phyloP scores from a whole-genome alignment of 2,888 invertebrate genomes.

The Agrotis segetum region DNA sequence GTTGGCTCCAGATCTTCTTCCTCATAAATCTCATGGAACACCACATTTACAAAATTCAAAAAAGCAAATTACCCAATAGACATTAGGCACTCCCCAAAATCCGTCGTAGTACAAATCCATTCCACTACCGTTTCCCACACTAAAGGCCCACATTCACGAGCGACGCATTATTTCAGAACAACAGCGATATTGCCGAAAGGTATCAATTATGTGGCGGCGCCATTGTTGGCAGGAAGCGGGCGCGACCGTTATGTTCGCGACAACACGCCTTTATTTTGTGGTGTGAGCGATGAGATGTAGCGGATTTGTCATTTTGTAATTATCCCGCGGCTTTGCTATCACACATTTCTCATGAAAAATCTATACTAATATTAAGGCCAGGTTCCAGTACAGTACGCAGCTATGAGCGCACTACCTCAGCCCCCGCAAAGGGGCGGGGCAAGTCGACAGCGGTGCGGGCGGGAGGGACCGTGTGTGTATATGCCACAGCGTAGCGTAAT shows the following conservation, averaged over 20 bases:
- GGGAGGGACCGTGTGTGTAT: too few species aligned
- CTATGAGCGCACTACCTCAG: too few species aligned
- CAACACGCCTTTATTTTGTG: conserved; percentile 58
- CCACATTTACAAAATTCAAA: neutral
- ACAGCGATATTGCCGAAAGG: conserved; percentile 55
- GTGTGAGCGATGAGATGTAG: conserved; percentile 22
- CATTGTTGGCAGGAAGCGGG: conserved; percentile 61
- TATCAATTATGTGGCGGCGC: conserved; percentile 63
- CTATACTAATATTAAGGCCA: too few species aligned
- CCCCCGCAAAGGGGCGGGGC: too few species aligned
- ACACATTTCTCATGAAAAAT: too few species aligned
- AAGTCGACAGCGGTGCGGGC: too few species aligned
- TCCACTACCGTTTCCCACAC: conserved; percentile 39
- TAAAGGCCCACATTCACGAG: conserved; percentile 41
- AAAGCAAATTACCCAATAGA: neutral
- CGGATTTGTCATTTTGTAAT: neutral
- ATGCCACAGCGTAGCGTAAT: too few species aligned
- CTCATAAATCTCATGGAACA: neutral
- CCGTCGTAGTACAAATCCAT: conserved; percentile 20
- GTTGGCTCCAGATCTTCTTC: too few species aligned
- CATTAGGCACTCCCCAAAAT: conserved; percentile 19
- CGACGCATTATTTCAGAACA: conserved; percentile 52
- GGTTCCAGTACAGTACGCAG: too few species aligned
- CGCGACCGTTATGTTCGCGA: conserved; percentile 59
- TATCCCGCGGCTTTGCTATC: too few species aligned